A percentile compares a stretch with the other conserved stretches of the same genome.
These are phyloP conservation scores for Oenanthe melanoleuca DNA, from an alignment of 2,113 vertebrate species.

Conservation along the genomic window DNA sequence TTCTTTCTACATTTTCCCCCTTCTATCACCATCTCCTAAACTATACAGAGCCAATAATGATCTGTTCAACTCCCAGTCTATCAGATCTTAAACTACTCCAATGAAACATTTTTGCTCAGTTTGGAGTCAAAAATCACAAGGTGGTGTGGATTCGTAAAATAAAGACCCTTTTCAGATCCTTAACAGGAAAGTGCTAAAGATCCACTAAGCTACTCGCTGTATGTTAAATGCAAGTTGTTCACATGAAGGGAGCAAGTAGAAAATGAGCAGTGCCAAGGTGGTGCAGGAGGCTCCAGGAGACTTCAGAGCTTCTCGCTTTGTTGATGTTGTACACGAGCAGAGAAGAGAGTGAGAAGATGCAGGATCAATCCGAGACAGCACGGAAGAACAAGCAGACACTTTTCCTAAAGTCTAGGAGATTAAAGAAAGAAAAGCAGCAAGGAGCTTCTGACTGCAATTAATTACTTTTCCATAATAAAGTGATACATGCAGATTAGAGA, in stretches of 20 bases:
- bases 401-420: not conserved
- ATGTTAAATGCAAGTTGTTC: not conserved
- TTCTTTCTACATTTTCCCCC: not conserved
- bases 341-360: not conserved
- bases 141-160: not conserved
- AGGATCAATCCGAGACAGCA: rapidly evolving
- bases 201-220: not conserved
- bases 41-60: not conserved
- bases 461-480: not conserved
- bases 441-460: not conserved
- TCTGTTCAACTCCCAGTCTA: not conserved
- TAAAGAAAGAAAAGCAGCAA: not conserved
- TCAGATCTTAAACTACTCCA: not conserved
- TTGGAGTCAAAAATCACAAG: not conserved
- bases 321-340: rapidly evolving
- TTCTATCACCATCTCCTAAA: not conserved
- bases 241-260: not conserved
- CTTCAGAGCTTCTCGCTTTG: not conserved
- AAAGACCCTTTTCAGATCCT: not conserved
- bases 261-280: not conserved
- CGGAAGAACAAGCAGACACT: not conserved
- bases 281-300: rapidly evolving
- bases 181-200: not conserved
- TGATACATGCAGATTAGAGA: not conserved
- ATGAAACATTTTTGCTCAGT: not conserved